Conservation (phyloP, 1,140 invertebrate genomes). For the Conus betulinus region DNA sequence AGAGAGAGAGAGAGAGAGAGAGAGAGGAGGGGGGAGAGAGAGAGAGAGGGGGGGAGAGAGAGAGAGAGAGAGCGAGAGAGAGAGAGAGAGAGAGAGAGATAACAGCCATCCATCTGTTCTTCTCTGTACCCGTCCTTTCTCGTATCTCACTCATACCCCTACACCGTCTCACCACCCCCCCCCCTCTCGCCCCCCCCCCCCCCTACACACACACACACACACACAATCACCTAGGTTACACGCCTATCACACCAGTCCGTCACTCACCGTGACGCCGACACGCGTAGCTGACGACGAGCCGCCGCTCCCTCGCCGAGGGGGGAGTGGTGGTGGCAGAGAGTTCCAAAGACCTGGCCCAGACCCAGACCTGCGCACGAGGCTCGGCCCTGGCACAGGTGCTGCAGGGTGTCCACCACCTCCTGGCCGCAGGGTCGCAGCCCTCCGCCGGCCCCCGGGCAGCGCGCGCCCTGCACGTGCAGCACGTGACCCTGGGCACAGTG, state of each 20-base stretch:
- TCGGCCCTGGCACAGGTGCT: conserved; percentile 36
- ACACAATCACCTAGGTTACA: not conserved
- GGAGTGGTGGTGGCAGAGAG: not conserved
- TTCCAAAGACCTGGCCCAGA: not conserved
- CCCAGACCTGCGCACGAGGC: conserved; percentile 23
- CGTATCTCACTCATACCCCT: too few species aligned
- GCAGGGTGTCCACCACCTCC: conserved; percentile 4
- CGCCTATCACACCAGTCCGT: not conserved
- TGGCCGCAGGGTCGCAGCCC: not conserved
- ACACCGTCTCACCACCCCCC: too few species aligned
- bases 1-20: too few species aligned
- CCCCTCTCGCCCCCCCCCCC: too few species aligned
- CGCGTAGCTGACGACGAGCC: not conserved
- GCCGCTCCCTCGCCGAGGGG: not conserved
- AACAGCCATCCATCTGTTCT: too few species aligned
- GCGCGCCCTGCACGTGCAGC: not conserved
- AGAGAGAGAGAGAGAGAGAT: too few species aligned
- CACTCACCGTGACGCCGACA: conserved; percentile 16
- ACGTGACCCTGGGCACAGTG: not conserved
- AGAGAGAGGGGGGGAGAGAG: too few species aligned
- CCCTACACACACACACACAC: not conserved
- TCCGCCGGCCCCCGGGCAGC: not conserved
- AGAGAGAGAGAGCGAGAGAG: too few species aligned
- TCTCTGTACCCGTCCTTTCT: too few species aligned
- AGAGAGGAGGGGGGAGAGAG: too few species aligned